Evolutionary conservation across 2,797 vertebrate species (phyloP).

Genomic region (Huso huso): DNA sequence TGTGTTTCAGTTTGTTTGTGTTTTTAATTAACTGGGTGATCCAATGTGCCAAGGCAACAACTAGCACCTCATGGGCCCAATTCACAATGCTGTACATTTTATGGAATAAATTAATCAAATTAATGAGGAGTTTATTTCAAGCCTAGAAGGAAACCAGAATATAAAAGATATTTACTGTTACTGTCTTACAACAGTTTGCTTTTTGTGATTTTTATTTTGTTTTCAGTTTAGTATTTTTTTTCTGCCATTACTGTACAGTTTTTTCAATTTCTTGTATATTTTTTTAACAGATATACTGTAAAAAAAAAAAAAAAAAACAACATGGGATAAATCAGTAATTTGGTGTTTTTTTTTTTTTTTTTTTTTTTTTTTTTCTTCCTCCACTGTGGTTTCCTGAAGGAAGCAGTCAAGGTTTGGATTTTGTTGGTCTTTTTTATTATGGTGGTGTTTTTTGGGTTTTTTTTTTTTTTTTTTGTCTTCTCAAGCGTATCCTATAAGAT

Average conservation of each 20-base stretch:
- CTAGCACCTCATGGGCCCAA: no score
- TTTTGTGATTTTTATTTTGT: no score
- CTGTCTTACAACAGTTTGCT: background rate
- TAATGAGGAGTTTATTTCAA: no score
- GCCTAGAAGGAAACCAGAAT: no score
- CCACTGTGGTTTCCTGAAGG: constrained; percentile 71
- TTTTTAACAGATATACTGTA: constrained; percentile 12
- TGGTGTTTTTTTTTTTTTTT: constrained; percentile 46
- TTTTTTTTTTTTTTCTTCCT: constrained; percentile 36
- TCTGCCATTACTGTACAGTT: no score
- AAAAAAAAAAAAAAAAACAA: background rate
- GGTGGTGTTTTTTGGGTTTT: constrained; percentile 31
- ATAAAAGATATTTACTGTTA: no score
- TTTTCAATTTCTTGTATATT: background rate
- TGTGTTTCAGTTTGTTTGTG: no score
- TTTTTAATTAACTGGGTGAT: no score
- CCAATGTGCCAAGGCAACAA: no score
- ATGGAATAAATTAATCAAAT: no score
- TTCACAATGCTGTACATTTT: no score
- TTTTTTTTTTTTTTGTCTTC: constrained; percentile 37
- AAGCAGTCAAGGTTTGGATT: constrained; percentile 88
- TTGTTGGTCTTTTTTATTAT: constrained; percentile 27
- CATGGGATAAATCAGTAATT: constrained; percentile 28
- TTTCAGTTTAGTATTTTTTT: no score
- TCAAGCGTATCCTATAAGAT: constrained; percentile 4